A percentile compares a stretch with the other conserved stretches of the same genome.
phyloP scores from a whole-genome alignment of 1,140 invertebrate genomes.

The Macrosteles quadrilineatus region DNA sequence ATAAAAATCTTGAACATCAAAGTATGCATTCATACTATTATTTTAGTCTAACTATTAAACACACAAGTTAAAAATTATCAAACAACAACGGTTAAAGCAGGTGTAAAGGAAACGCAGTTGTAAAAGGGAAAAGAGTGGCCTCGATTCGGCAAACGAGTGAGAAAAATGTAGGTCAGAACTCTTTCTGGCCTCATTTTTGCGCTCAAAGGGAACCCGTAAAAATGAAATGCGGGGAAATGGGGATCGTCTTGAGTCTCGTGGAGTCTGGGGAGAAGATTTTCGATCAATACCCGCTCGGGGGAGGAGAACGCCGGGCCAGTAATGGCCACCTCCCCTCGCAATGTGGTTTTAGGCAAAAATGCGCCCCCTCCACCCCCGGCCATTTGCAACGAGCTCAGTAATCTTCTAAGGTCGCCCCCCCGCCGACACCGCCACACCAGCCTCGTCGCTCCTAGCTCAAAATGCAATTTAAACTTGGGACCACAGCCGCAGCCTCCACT shows the following conservation, averaged over 20 bases:
- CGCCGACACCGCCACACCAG: not conserved
- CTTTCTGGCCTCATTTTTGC: conserved; percentile 14
- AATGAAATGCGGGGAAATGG: conserved; percentile 13
- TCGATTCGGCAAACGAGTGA: not conserved
- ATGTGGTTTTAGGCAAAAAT: conserved; percentile 30
- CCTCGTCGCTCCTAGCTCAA: conserved; percentile 6
- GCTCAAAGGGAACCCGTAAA: conserved; percentile 3
- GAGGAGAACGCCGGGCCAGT: conserved; percentile 15
- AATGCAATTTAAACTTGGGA: conserved; percentile 34
- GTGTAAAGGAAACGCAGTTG: not conserved
- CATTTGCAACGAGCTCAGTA: conserved; percentile 31
- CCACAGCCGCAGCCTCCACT: conserved; percentile 5
- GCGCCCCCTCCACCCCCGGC: conserved; percentile 10
- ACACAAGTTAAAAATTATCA: too few relatives aligned
- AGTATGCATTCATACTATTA: too few relatives aligned
- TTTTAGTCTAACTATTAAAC: too few relatives aligned
- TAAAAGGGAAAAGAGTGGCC: not conserved
- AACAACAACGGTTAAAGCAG: too few relatives aligned
- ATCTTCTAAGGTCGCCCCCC: conserved; percentile 19
- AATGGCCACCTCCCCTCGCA: conserved; percentile 23
- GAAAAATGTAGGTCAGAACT: conserved; percentile 13
- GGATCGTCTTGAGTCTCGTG: not conserved
- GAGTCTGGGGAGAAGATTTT: conserved; percentile 15
- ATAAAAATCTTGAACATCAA: too few relatives aligned
- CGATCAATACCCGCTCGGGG: conserved; percentile 21